These are phyloP conservation scores for Grapholita molesta DNA, from an alignment of 1,140 invertebrate species.

Conservation along the genomic window DNA sequence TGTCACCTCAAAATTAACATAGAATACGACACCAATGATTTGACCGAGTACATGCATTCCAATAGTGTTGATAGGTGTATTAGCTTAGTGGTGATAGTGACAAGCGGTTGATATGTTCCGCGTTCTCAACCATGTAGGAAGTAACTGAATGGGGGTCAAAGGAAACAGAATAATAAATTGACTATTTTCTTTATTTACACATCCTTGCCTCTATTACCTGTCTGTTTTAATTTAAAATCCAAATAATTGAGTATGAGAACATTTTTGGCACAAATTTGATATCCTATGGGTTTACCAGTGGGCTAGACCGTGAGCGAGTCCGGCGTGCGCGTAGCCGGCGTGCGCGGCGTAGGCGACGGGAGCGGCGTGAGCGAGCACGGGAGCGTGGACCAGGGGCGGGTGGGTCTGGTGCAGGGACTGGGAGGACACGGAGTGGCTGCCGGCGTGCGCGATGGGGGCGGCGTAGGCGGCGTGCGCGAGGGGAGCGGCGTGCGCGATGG, in stretches of 20 bases:
- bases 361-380: constrained; percentile 14
- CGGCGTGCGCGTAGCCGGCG: constrained; percentile 39
- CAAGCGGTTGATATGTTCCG: constrained; percentile 23
- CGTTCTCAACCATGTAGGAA: background rate
- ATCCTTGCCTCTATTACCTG: constrained; percentile 65
- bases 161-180: background rate
- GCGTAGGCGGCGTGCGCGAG: constrained; percentile 16
- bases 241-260: constrained; percentile 65
- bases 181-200: constrained; percentile 74
- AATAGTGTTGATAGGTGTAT: background rate
- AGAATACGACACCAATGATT: background rate
- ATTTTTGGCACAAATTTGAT: constrained; percentile 55
- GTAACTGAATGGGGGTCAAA: background rate
- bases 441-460: constrained; percentile 21
- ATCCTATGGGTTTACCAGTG: constrained; percentile 72
- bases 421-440: background rate
- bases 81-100: background rate
- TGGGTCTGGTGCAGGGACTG: background rate
- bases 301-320: constrained; percentile 45
- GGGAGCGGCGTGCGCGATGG: constrained; percentile 19
- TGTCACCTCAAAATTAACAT: background rate
- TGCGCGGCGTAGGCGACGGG: constrained; percentile 28
- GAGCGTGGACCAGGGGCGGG: background rate
- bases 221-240: constrained; percentile 66
- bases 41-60: background rate